phyloP scores from a whole-genome alignment of 2,888 invertebrate species.

The Oscheius sp. region DNA sequence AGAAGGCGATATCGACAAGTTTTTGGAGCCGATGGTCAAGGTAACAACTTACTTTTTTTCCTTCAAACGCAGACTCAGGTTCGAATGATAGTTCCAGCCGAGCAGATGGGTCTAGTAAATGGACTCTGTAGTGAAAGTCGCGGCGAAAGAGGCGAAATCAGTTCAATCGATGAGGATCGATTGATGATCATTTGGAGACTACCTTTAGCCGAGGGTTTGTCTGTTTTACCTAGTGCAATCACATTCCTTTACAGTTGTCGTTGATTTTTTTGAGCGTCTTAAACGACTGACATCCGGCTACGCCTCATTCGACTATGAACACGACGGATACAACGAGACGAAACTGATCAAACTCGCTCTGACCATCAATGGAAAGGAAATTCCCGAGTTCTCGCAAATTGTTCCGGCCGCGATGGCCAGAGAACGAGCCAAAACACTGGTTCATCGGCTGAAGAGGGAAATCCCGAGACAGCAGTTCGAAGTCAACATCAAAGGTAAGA shows the following conservation, averaged over 20 bases:
- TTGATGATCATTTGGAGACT: constrained; percentile 86
- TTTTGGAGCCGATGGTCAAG: constrained; percentile 69
- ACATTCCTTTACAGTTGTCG: constrained; percentile 79
- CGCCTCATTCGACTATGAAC: constrained; percentile 92
- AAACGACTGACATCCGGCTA: constrained; percentile 92
- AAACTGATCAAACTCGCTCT: constrained; percentile 85
- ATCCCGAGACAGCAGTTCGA: constrained; percentile 71
- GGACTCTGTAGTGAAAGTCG: constrained; percentile 64
- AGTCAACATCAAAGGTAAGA: constrained; percentile 54
- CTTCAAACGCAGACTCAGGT: constrained; percentile 37
- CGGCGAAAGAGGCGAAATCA: constrained; percentile 67
- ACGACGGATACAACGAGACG: constrained; percentile 84
- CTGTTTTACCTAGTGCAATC: neutral
- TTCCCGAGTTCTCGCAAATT: constrained; percentile 68
- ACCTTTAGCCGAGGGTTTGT: constrained; percentile 84
- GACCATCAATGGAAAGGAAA: constrained; percentile 79
- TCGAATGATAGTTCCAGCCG: constrained; percentile 65
- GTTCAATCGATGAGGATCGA: constrained; percentile 81
- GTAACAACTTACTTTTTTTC: constrained; percentile 17
- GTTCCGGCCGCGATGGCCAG: constrained; percentile 62
- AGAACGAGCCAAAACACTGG: constrained; percentile 61
- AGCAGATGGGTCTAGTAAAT: constrained; percentile 66
- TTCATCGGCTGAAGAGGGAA: constrained; percentile 64
- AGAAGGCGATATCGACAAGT: constrained; percentile 61
- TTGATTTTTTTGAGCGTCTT: constrained; percentile 89